A percentile compares a stretch with the other conserved stretches of the same genome.
Evolutionary conservation across 2,797 vertebrate genomes (phyloP).

Genomic region (Phaenicophaeus curvirostris): DNA sequence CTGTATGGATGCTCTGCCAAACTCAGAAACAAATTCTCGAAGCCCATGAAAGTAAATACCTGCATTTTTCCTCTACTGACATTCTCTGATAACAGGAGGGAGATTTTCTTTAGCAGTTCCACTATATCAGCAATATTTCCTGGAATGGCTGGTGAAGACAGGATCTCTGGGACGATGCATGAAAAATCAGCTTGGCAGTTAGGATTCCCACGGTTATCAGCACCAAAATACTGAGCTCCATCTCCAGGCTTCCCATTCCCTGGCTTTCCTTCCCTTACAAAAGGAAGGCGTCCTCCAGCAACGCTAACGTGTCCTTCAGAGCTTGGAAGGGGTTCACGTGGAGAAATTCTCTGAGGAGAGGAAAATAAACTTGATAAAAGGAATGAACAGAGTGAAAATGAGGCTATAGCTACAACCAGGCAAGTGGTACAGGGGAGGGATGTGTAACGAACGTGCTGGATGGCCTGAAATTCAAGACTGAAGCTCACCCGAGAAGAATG

Average conservation of each 20-base stretch:
- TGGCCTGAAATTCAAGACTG: not conserved
- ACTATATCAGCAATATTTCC: constrained; percentile 77
- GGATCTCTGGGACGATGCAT: constrained; percentile 68
- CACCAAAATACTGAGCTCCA: constrained; percentile 1
- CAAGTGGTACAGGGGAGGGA: not conserved
- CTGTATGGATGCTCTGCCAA: not conserved
- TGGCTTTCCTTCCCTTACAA: not conserved
- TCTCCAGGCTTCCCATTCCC: not conserved
- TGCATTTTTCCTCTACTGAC: constrained; percentile 72
- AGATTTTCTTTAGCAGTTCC: constrained; percentile 72
- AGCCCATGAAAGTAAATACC: constrained; percentile 34
- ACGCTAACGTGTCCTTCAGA: not conserved
- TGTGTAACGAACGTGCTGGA: not conserved
- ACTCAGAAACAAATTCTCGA: not conserved
- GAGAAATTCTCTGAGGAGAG: constrained; percentile 25
- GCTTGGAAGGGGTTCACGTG: not conserved
- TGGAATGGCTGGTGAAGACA: constrained; percentile 66
- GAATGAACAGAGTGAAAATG: not conserved
- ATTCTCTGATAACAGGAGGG: constrained; percentile 39
- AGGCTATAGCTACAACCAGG: not conserved
- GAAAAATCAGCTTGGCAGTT: constrained; percentile 68
- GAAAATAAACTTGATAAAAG: not conserved
- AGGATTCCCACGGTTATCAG: not conserved
- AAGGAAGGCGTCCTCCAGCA: constrained; percentile 15
- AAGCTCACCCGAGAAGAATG: not conserved